phyloP scores from a whole-genome alignment of 2,888 invertebrate genomes.

The Drymonia ruficornis region DNA sequence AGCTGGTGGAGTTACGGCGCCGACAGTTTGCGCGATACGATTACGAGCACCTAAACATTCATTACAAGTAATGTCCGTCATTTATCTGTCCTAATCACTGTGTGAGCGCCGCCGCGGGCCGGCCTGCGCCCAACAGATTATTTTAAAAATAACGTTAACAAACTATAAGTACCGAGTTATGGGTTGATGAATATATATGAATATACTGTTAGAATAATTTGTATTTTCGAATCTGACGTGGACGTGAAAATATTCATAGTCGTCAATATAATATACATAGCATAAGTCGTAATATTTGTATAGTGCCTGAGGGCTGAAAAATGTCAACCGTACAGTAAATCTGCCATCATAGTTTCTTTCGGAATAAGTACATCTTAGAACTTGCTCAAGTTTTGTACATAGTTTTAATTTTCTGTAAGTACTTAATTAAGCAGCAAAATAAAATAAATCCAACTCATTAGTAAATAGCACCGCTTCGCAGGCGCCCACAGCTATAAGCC shows the following conservation, averaged over 20 bases:
- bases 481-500: conserved; percentile 38
- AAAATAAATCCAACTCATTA: neutral
- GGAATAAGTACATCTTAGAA: too few relatives aligned
- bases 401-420: neutral
- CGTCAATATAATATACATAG: too few relatives aligned
- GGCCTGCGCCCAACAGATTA: conserved; percentile 51
- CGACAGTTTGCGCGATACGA: conserved; percentile 83
- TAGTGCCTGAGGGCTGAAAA: too few relatives aligned
- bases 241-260: too few relatives aligned
- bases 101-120: conserved; percentile 59
- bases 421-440: neutral
- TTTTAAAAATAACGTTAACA: conserved; percentile 48
- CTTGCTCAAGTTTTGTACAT: too few relatives aligned
- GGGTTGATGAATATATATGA: conserved; percentile 4
- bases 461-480: neutral
- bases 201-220: conserved; percentile 17
- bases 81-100: conserved; percentile 83
- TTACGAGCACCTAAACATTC: conserved; percentile 85
- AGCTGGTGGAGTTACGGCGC: conserved; percentile 82
- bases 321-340: too few relatives aligned
- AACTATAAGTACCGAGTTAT: conserved; percentile 23
- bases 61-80: conserved; percentile 84
- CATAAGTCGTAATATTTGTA: too few relatives aligned
- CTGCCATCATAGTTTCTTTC: too few relatives aligned
- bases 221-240: conserved; percentile 4